Evolutionary conservation across 2,113 vertebrate genomes (phyloP).

Genomic region (Podarcis cretensis): DNA sequence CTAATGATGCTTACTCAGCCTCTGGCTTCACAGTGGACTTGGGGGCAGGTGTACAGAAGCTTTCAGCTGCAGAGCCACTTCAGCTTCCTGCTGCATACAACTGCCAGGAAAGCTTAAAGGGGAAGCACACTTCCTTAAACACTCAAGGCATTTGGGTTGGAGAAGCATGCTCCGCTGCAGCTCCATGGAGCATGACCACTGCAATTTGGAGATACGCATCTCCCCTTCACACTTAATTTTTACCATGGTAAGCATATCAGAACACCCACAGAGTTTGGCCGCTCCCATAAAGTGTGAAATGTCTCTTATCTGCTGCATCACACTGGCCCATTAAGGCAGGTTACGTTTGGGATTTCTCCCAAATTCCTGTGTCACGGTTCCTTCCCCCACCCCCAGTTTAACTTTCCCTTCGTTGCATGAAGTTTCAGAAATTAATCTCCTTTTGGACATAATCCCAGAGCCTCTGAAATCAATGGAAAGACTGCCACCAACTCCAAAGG

Average conservation of each 20-base stretch:
- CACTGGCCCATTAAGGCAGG: neutral
- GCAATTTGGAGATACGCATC: neutral
- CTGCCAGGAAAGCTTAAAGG: neutral
- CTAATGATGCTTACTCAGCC: neutral
- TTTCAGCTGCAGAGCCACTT: neutral
- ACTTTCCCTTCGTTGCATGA: neutral
- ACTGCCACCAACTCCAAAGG: slow-evolving; percentile 1
- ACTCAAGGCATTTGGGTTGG: neutral
- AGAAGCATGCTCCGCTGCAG: neutral
- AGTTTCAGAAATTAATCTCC: slow-evolving; percentile 20
- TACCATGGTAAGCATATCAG: neutral
- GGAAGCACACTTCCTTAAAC: neutral
- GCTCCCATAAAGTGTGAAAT: neutral
- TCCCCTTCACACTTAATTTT: neutral
- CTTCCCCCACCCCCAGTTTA: neutral
- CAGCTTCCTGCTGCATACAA: neutral
- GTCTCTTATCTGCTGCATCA: neutral
- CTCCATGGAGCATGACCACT: neutral
- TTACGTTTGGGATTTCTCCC: neutral
- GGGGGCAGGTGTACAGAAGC: neutral
- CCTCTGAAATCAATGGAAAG: slow-evolving; percentile 18
- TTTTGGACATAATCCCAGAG: slow-evolving; percentile 9
- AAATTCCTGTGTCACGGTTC: neutral
- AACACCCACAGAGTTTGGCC: neutral
- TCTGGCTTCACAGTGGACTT: neutral